A percentile compares a stretch with the other conserved stretches of the same genome.
These are phyloP conservation scores for Dolichoris vasculosae DNA, from an alignment of 1,140 invertebrate genomes.

Conservation along the genomic window DNA sequence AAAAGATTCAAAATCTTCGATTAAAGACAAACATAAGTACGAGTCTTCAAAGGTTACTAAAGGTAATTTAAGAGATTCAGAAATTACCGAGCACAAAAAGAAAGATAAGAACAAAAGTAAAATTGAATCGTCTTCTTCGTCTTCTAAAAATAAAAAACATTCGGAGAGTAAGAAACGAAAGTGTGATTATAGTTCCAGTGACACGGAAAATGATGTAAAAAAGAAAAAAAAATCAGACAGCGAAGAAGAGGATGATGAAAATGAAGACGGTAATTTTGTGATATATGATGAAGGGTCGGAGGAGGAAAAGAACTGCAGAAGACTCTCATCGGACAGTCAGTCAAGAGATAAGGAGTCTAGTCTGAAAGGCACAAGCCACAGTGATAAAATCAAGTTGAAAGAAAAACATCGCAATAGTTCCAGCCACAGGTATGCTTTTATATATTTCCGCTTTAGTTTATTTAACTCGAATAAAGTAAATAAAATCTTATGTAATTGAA, in stretches of 20 bases:
- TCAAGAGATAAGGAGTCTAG: conserved; percentile 47
- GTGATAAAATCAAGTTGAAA: conserved; percentile 58
- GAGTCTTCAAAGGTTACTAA: conserved; percentile 54
- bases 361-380: conserved; percentile 54
- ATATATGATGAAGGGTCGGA: conserved; percentile 41
- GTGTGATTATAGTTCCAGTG: conserved; percentile 40
- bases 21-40: conserved; percentile 47
- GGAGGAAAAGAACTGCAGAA: conserved; percentile 18
- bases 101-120: conserved; percentile 42
- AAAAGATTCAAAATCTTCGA: conserved; percentile 41
- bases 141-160: conserved; percentile 39
- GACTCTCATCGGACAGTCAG: conserved; percentile 17
- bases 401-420: conserved; percentile 46
- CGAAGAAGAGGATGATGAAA: conserved; percentile 41
- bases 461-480: too few relatives aligned
- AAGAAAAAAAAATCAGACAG: conserved; percentile 39
- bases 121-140: conserved; percentile 35
- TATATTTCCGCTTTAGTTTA: too few relatives aligned
- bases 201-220: conserved; percentile 51
- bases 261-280: conserved; percentile 18
- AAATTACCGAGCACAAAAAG: conserved; percentile 44
- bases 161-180: conserved; percentile 40
- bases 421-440: not conserved
- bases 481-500: too few relatives aligned
- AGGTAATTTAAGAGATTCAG: conserved; percentile 54